phyloP scores from a whole-genome alignment of 1,140 invertebrate genomes.

The Sycobia sp. region DNA sequence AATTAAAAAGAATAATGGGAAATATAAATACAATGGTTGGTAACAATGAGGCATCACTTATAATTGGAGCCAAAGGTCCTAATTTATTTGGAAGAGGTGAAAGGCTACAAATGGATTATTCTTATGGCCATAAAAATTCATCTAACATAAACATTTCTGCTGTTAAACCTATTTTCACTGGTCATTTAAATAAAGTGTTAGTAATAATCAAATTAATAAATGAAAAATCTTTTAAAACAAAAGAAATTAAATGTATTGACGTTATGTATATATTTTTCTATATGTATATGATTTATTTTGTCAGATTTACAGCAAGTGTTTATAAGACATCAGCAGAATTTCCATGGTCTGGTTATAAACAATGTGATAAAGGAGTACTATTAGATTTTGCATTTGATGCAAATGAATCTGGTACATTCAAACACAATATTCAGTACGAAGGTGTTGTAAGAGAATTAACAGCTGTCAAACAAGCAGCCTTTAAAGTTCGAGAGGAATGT shows the following conservation, averaged over 20 bases:
- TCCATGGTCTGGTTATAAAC: slow-evolving; percentile 79
- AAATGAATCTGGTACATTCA: slow-evolving; percentile 61
- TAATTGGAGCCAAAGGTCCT: slow-evolving; percentile 72
- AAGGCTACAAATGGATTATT: slow-evolving; percentile 75
- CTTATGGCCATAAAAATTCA: slow-evolving; percentile 73
- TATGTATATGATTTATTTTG: slow-evolving; percentile 26
- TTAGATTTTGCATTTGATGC: slow-evolving; percentile 71
- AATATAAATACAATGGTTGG: slow-evolving; percentile 83
- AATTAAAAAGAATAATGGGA: slow-evolving; percentile 75
- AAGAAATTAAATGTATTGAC: neutral
- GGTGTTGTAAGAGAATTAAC: slow-evolving; percentile 77
- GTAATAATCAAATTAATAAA: too few relatives aligned
- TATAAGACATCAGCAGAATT: slow-evolving; percentile 77
- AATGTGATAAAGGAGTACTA: slow-evolving; percentile 69
- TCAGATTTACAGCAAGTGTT: slow-evolving; percentile 69
- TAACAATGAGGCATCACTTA: slow-evolving; percentile 83
- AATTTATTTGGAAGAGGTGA: slow-evolving; percentile 86
- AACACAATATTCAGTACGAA: slow-evolving; percentile 85
- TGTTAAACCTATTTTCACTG: slow-evolving; percentile 74
- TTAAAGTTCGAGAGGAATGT: slow-evolving; percentile 80
- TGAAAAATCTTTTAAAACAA: neutral
- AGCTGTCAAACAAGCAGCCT: slow-evolving; percentile 69
- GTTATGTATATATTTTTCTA: neutral
- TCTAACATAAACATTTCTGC: slow-evolving; percentile 75
- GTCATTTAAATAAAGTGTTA: slow-evolving; percentile 53